Conservation (phyloP, 2,113 vertebrate genomes). For the Recurvirostra avosetta region DNA sequence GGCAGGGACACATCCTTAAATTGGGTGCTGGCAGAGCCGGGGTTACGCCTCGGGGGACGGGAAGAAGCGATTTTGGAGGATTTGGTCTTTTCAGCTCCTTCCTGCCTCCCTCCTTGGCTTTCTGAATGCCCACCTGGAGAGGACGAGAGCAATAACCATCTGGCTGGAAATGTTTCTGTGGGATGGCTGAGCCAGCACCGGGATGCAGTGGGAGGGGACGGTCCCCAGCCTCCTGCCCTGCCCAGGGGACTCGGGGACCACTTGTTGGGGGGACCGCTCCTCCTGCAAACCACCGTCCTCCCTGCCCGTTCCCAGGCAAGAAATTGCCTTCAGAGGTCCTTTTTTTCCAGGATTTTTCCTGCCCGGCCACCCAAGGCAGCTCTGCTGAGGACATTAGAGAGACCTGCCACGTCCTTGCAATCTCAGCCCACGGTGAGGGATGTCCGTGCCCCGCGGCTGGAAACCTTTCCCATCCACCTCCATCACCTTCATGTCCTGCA, state of each 20-base stretch:
- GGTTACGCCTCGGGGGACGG: not conserved
- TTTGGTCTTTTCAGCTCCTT: conserved; percentile 20
- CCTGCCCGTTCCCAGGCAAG: not conserved
- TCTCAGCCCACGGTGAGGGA: not conserved
- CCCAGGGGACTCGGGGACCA: not conserved
- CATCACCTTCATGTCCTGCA: too few species aligned
- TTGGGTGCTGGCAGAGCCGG: not conserved
- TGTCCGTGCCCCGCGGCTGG: not conserved
- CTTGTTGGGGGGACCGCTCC: fast-evolving
- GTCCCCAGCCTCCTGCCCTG: not conserved
- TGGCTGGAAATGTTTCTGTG: not conserved
- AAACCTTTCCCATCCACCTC: not conserved
- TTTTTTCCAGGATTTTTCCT: not conserved
- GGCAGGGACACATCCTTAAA: conserved; percentile 6
- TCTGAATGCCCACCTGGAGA: not conserved
- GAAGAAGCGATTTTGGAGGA: not conserved
- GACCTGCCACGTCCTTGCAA: fast-evolving
- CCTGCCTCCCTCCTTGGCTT: not conserved
- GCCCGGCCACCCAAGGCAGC: not conserved
- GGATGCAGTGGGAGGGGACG: not conserved
- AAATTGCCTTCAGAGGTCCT: not conserved
- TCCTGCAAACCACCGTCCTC: not conserved
- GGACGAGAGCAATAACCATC: not conserved
- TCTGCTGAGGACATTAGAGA: not conserved
- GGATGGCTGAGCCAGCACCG: not conserved